Evolutionary conservation across 1,140 invertebrate species (phyloP).

Genomic region (Drosophila bocki): DNA sequence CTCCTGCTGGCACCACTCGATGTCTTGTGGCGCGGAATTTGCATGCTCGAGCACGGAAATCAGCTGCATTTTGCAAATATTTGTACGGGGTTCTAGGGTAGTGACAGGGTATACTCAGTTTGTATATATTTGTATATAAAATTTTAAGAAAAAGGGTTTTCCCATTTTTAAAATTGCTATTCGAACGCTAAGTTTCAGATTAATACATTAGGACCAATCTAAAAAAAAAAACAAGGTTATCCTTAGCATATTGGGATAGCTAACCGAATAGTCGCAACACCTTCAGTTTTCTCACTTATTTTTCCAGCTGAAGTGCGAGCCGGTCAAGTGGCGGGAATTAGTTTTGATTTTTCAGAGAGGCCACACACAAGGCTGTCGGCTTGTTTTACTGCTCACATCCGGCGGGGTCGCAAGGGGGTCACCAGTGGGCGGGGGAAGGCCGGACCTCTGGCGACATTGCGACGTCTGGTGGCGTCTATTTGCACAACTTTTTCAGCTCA

Average conservation of each 20-base stretch:
- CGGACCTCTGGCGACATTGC: slow-evolving; percentile 51
- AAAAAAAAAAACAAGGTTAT: too few species aligned
- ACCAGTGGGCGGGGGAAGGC: background rate
- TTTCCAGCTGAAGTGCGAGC: slow-evolving; percentile 25
- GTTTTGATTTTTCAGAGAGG: slow-evolving; percentile 44
- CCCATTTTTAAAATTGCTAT: too few species aligned
- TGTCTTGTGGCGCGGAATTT: slow-evolving; percentile 46
- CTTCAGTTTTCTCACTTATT: background rate
- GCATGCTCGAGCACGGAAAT: slow-evolving; percentile 44
- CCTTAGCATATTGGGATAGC: too few species aligned
- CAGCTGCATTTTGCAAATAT: slow-evolving; percentile 56
- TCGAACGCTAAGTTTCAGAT: too few species aligned
- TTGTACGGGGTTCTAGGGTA: background rate
- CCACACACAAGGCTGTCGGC: slow-evolving; percentile 58
- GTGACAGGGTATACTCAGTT: background rate
- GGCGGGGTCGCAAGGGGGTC: slow-evolving; percentile 20
- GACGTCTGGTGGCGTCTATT: slow-evolving; percentile 69
- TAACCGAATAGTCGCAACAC: background rate
- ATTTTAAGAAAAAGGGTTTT: too few species aligned
- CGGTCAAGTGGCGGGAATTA: slow-evolving; percentile 52
- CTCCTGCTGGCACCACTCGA: slow-evolving; percentile 35
- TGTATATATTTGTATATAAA: background rate
- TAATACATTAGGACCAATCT: too few species aligned
- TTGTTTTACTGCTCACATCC: slow-evolving; percentile 81
- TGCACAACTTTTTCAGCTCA: slow-evolving; percentile 82